Percentiles rank a stretch among this genome's conserved stretches.
phyloP scores from a whole-genome alignment of 2,113 vertebrate genomes.

The Ptychochromis oligacanthus region DNA sequence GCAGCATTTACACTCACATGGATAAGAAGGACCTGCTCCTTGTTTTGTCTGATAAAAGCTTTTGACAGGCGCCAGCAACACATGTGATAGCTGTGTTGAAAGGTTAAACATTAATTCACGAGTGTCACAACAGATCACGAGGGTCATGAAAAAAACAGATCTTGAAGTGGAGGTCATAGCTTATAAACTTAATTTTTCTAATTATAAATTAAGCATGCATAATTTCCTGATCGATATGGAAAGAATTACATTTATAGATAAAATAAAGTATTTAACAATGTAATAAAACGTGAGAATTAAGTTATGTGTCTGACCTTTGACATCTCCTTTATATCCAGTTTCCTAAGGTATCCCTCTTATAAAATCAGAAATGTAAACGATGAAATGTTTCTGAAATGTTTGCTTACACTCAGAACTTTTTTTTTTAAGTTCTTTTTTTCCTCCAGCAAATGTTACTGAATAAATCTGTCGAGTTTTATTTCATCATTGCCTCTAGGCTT shows the following conservation, averaged over 20 bases:
- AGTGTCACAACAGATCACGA: constrained; percentile 49
- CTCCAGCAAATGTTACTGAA: constrained; percentile 16
- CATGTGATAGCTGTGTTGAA: constrained; percentile 66
- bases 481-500: constrained; percentile 41
- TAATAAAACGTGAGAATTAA: neutral
- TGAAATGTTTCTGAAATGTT: neutral
- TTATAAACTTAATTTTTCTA: constrained; percentile 4
- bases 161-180: neutral
- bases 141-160: constrained; percentile 16
- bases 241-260: neutral
- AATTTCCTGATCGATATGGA: neutral
- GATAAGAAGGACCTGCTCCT: constrained; percentile 64
- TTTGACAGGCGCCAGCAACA: constrained; percentile 69
- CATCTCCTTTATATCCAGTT: neutral
- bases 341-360: neutral
- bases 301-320: constrained; percentile 24
- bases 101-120: constrained; percentile 80
- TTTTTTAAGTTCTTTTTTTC: neutral
- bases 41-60: constrained; percentile 75
- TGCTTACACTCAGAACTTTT: neutral
- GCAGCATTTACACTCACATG: constrained; percentile 69
- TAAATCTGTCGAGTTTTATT: constrained; percentile 36
- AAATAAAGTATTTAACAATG: neutral
- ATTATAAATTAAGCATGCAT: constrained; percentile 3
- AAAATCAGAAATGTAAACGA: neutral